A percentile compares a stretch with the other conserved stretches of the same genome.
Conservation (phyloP, 2,888 invertebrate species). For the Ornithoptera priamus region DNA sequence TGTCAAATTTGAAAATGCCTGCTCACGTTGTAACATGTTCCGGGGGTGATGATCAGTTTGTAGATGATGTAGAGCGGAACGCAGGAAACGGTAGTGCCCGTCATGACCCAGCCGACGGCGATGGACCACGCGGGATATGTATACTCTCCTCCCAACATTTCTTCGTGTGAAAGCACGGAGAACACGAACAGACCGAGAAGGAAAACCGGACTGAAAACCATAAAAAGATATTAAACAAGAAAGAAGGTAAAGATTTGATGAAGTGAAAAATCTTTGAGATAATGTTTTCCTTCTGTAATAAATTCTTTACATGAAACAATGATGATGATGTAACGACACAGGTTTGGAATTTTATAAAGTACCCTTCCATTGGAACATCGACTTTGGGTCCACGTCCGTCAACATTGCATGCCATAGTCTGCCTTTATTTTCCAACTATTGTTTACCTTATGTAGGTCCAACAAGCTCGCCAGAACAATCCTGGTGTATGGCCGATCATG, state of each 20-base stretch:
- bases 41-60: slow-evolving; percentile 85
- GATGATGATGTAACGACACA: too few relatives aligned
- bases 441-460: slow-evolving; percentile 87
- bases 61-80: slow-evolving; percentile 92
- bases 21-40: slow-evolving; percentile 61
- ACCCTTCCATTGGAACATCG: too few relatives aligned
- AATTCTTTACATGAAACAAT: too few relatives aligned
- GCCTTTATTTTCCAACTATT: background rate
- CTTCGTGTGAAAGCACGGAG: slow-evolving; percentile 89
- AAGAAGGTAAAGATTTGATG: too few relatives aligned
- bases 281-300: too few relatives aligned
- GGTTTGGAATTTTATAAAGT: too few relatives aligned
- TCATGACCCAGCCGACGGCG: slow-evolving; percentile 89
- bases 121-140: slow-evolving; percentile 90
- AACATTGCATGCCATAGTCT: too few relatives aligned
- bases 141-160: slow-evolving; percentile 87
- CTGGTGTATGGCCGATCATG: slow-evolving; percentile 90
- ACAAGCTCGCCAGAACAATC: slow-evolving; percentile 89
- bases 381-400: too few relatives aligned
- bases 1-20: background rate
- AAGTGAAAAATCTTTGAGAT: too few relatives aligned
- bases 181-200: slow-evolving; percentile 91
- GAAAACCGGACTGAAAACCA: slow-evolving; percentile 85
- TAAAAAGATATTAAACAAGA: background rate
- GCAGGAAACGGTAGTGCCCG: slow-evolving; percentile 90